These are phyloP conservation scores for Polydrusus tereticollis DNA, from an alignment of 2,888 invertebrate genomes.

Conservation along the genomic window DNA sequence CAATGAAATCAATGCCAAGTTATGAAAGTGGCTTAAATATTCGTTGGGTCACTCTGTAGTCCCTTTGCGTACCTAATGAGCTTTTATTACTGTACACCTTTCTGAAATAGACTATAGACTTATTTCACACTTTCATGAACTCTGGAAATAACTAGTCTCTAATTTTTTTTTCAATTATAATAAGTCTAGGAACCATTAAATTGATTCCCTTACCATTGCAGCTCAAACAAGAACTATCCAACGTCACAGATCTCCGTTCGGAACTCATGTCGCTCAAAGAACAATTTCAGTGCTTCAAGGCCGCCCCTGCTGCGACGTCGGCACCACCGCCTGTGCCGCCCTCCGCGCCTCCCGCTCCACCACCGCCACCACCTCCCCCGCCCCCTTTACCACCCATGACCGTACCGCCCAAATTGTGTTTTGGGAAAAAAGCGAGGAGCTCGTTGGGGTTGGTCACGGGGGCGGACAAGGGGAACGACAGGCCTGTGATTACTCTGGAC, in stretches of 20 bases:
- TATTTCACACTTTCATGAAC: too few species aligned
- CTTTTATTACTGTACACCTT: too few species aligned
- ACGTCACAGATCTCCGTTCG: constrained; percentile 47
- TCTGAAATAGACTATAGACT: too few species aligned
- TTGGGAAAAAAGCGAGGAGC: constrained; percentile 49
- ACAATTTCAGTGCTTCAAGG: constrained; percentile 45
- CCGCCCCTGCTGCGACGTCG: not conserved
- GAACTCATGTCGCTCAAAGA: constrained; percentile 52
- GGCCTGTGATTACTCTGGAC: constrained; percentile 64
- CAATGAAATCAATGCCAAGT: too few species aligned
- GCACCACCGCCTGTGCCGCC: constrained; percentile 31
- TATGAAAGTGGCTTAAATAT: too few species aligned
- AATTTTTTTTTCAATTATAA: too few species aligned
- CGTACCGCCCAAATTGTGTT: constrained; percentile 40
- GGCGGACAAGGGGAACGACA: constrained; percentile 46
- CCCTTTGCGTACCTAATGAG: too few species aligned
- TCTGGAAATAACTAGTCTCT: too few species aligned
- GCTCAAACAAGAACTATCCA: constrained; percentile 50
- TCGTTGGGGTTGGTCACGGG: constrained; percentile 5
- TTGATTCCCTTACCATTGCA: constrained; percentile 36
- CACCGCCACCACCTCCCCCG: constrained; percentile 51
- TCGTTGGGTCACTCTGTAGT: too few species aligned
- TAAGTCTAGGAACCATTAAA: too few species aligned
- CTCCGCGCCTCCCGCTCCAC: constrained; percentile 55
- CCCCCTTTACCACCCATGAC: constrained; percentile 56